Evolutionary conservation across 2,888 invertebrate species (phyloP), one percentile per base, ranked within the genome.

Genomic region (Coecobrya sp.): DNA sequence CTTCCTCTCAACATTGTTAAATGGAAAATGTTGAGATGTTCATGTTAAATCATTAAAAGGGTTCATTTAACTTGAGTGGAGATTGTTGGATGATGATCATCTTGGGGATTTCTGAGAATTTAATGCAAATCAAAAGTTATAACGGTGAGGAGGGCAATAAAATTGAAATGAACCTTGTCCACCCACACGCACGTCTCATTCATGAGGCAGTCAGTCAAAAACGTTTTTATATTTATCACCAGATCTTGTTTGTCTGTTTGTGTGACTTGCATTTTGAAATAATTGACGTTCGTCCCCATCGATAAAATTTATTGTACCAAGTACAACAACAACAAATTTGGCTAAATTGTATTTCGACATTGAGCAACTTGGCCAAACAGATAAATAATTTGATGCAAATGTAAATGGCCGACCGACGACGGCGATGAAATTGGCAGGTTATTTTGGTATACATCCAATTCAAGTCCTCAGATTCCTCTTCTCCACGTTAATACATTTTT

Each of bases 161-260:
- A 73, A 73, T 73, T 65, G 16, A 73, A n/a, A 36, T 73, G 52
- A 73, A 86, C 55, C 87, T 79, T 62, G 87, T 87, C 87, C 87
- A 87, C 87, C 87, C 76, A 87, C 87, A 59, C 87, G 30, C 30
- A 70, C 49, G 11, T 49, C 49, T 10, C 7, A 19, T 2, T 59
- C 11, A 59, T 19, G n/a, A 22, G 19, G 59, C 36, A 36, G n/a
- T n/a, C n/a, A n/a, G n/a, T n/a, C n/a, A n/a, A n/a, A n/a, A n/a
- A n/a, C n/a, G n/a, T n/a, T n/a, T n/a, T n/a, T n/a, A n/a, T n/a
- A n/a, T 27, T 16, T 52, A 81, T 52, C 45, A 42, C 4, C 11
- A 55, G 55, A 55, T 55, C 55, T 55, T 55, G 11, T 49, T 1
- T 49, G 4, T 13, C 1, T 27, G 70, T 42, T 16, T n/a, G n/a